Conservation (phyloP, 1,140 invertebrate species). For the Chlorops oryzae region DNA sequence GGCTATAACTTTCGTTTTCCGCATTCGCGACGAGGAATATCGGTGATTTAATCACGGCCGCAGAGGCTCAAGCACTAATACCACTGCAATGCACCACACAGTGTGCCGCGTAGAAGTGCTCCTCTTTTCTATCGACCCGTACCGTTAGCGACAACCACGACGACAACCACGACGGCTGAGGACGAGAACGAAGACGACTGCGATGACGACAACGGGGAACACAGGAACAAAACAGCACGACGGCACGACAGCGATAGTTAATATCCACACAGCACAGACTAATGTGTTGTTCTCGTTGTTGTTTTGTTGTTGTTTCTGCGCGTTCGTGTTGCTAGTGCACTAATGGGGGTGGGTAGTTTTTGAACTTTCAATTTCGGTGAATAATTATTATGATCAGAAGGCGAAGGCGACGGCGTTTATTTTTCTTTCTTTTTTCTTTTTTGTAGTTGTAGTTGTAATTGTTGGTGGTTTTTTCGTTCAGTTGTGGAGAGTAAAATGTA, state of each 20-base stretch:
- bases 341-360: constrained; percentile 31
- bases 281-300: constrained; percentile 32
- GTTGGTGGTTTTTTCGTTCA: too few relatives aligned
- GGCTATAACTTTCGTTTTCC: constrained; percentile 14
- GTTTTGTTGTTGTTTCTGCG: constrained; percentile 12
- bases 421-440: neutral
- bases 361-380: constrained; percentile 7
- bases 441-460: neutral
- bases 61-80: constrained; percentile 7
- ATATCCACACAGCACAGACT: too few relatives aligned
- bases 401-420: neutral
- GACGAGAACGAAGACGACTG: constrained; percentile 10
- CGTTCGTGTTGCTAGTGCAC: constrained; percentile 14
- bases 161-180: constrained; percentile 8
- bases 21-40: constrained; percentile 16
- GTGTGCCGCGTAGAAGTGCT: neutral
- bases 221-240: neutral
- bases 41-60: constrained; percentile 19
- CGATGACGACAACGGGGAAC: constrained; percentile 24
- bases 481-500: too few relatives aligned
- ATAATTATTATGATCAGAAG: neutral
- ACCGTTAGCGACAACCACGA: constrained; percentile 4
- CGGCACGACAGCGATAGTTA: too few relatives aligned
- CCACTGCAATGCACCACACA: neutral
- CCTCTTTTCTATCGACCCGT: constrained; percentile 20